These are phyloP conservation scores for Paedocypris micromegethes DNA, from an alignment of 2,797 vertebrate species.

Conservation along the genomic window DNA sequence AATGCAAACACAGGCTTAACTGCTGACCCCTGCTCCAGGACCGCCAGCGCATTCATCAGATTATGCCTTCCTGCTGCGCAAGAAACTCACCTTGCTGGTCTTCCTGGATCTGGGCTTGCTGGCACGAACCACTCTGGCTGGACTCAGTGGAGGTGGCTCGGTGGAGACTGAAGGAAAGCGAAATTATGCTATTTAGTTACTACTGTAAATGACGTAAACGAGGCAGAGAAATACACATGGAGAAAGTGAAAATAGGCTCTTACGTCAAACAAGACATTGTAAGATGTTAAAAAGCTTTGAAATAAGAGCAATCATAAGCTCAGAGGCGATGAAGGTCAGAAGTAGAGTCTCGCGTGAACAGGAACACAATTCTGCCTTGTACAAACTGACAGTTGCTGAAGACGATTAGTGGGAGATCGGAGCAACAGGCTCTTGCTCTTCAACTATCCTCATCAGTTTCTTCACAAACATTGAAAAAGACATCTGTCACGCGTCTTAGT, in stretches of 20 bases:
- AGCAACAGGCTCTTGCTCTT: too few species aligned
- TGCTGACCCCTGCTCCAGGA: constrained; percentile 27
- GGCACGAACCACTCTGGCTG: constrained; percentile 77
- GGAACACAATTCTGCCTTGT: too few species aligned
- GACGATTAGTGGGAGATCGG: too few species aligned
- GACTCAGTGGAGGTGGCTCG: constrained; percentile 70
- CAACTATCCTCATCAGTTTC: too few species aligned
- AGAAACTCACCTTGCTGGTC: constrained; percentile 75
- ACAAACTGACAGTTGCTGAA: too few species aligned
- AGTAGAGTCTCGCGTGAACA: too few species aligned
- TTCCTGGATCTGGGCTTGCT: constrained; percentile 79
- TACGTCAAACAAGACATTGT: too few species aligned
- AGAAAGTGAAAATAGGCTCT: not conserved
- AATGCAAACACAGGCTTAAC: constrained; percentile 33
- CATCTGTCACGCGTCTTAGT: too few species aligned
- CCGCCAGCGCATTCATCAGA: not conserved
- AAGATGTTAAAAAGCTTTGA: too few species aligned
- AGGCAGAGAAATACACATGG: not conserved
- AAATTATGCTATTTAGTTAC: constrained; percentile 30
- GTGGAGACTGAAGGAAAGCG: constrained; percentile 53
- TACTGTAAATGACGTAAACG: not conserved
- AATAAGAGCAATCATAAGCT: too few species aligned
- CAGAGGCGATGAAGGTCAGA: too few species aligned
- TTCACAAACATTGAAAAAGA: too few species aligned
- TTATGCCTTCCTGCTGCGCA: not conserved